Conservation (phyloP, 2,113 vertebrate genomes). For the Lonchura striata region DNA sequence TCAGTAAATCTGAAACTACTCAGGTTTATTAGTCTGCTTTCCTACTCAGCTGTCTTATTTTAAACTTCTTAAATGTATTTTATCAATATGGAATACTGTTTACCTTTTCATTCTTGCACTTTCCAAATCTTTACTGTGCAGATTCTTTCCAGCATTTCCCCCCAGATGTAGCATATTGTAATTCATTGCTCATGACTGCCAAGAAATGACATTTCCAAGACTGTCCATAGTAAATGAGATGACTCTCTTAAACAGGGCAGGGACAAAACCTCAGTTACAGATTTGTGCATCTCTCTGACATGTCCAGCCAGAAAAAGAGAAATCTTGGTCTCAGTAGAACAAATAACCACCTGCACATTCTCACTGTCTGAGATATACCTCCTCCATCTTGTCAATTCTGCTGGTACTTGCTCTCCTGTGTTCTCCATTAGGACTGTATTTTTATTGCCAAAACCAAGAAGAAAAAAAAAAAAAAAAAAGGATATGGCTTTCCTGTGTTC, state of each 20-base stretch:
- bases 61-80: neutral
- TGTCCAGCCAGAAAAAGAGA: neutral
- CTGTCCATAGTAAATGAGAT: neutral
- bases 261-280: neutral
- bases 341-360: neutral
- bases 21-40: neutral
- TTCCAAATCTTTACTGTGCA: neutral
- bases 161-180: neutral
- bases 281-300: neutral
- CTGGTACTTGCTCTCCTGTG: neutral
- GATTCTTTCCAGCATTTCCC: neutral
- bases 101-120: neutral
- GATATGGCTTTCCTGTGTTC: neutral
- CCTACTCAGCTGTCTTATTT: neutral
- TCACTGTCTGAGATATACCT: neutral
- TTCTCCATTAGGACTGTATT: neutral
- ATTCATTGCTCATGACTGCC: neutral
- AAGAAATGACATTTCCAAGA: neutral
- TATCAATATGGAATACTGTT: conserved; percentile 4
- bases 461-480: neutral
- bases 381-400: neutral
- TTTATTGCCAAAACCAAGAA: neutral
- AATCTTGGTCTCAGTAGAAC: neutral
- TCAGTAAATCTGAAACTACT: neutral
- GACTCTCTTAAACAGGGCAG: neutral